Conservation (phyloP, 1,140 invertebrate species). For the Drosophila rufa region DNA sequence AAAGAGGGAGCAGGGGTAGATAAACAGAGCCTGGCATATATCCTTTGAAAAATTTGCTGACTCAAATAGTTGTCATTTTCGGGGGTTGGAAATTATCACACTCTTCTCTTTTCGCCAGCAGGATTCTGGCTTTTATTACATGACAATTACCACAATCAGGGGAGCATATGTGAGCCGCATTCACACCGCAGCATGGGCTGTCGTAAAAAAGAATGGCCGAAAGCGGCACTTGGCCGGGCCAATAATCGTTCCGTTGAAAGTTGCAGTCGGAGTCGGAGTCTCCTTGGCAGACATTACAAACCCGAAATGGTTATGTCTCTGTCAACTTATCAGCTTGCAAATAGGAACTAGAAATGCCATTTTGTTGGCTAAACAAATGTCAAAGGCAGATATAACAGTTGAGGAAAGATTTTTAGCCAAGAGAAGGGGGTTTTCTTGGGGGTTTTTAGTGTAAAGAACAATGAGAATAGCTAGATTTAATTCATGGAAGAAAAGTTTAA, state of each 20-base stretch:
- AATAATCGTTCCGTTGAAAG: slow-evolving; percentile 64
- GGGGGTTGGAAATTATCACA: slow-evolving; percentile 36
- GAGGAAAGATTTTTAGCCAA: not conserved
- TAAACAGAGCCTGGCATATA: slow-evolving; percentile 11
- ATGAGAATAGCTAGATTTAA: not conserved
- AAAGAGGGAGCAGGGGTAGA: slow-evolving; percentile 1
- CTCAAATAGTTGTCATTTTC: slow-evolving; percentile 51
- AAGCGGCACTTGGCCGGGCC: slow-evolving; percentile 59
- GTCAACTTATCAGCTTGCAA: slow-evolving; percentile 31
- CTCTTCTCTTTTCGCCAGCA: slow-evolving; percentile 13
- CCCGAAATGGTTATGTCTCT: slow-evolving; percentile 41
- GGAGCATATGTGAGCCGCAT: slow-evolving; percentile 62
- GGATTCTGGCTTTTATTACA: slow-evolving; percentile 66
- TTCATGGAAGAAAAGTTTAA: accelerated
- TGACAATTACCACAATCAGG: slow-evolving; percentile 79
- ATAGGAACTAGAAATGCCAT: slow-evolving; percentile 6
- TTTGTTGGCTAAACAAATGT: slow-evolving; percentile 12
- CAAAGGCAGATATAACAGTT: slow-evolving; percentile 17
- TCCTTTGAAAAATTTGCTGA: slow-evolving; percentile 58
- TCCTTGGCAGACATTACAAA: slow-evolving; percentile 34
- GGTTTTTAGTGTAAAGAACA: not conserved
- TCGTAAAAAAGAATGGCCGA: slow-evolving; percentile 70
- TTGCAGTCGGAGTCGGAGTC: not conserved
- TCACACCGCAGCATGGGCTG: slow-evolving; percentile 32
- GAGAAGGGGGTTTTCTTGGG: not conserved